phyloP scores from a whole-genome alignment of 2,888 invertebrate species.

The Leptinotarsa rubiginosa region DNA sequence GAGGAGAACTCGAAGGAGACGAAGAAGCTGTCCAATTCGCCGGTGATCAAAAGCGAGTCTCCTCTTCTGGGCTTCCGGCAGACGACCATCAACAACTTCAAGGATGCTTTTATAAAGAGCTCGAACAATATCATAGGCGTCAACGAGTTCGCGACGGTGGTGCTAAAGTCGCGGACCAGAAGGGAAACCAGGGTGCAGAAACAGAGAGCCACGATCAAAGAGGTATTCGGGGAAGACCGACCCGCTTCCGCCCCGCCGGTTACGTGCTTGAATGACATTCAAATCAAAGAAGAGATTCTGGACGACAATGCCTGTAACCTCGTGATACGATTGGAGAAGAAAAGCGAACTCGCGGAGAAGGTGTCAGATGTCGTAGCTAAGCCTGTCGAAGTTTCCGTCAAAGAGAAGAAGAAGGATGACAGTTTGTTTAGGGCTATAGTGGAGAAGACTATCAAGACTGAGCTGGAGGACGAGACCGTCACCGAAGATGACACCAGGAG shows the following conservation, averaged over 20 bases:
- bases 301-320: slow-evolving; percentile 32
- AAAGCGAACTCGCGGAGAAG: slow-evolving; percentile 53
- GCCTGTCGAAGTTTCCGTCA: slow-evolving; percentile 50
- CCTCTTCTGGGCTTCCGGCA: slow-evolving; percentile 76
- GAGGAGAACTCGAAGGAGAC: slow-evolving; percentile 66
- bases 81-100: slow-evolving; percentile 76
- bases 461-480: slow-evolving; percentile 52
- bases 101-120: slow-evolving; percentile 75
- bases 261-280: slow-evolving; percentile 69
- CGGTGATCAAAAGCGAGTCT: slow-evolving; percentile 69
- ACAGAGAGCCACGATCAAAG: slow-evolving; percentile 82
- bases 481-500: slow-evolving; percentile 58
- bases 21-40: slow-evolving; percentile 53
- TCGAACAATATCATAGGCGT: slow-evolving; percentile 71
- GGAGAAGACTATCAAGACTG: slow-evolving; percentile 56
- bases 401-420: slow-evolving; percentile 50
- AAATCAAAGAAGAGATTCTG: slow-evolving; percentile 59
- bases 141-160: slow-evolving; percentile 77
- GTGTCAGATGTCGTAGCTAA: slow-evolving; percentile 43
- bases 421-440: slow-evolving; percentile 57
- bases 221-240: slow-evolving; percentile 84
- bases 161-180: slow-evolving; percentile 79
- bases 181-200: slow-evolving; percentile 80
- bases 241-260: slow-evolving; percentile 86
- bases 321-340: slow-evolving; percentile 41